Base-by-base conservation (phyloP, 1,140 invertebrate species). In the Bicyclus anynana region DNA sequence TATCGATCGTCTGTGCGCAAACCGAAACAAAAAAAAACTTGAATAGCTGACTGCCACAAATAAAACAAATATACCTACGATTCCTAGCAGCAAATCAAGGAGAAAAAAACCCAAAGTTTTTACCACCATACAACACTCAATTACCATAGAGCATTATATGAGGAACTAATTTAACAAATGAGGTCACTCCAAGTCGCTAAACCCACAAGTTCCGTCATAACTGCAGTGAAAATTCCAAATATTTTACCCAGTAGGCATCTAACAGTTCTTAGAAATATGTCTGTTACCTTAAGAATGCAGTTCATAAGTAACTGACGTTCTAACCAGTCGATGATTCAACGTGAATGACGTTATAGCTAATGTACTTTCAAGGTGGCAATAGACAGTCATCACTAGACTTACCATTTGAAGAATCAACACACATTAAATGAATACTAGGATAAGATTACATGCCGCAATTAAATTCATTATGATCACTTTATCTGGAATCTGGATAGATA, bases 191-290 rank as follows among this genome's bases (percentile, higher is more conserved):
- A 46, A 56, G 48, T 60, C 40, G 42, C 55, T 44, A 29, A 59
- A 59, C 42, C 50, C 55, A 65, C 44, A 44, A 65, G 49, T 69
- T 65, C 65, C 66, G 66, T 65, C 62, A 49, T 56, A 62, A 68
- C 37, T 67, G 67, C 67, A 67, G 62, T 59, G 53, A 74, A n/a
- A n/a, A 72, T 71, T 64, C 68, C 62, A 61, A 71, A 71, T 69
- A 76, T 65, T 76, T 68, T 69, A 73, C 64, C 65, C 55, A 70
- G 62, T 70, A 12, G 29, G 3, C 12, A 33, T 7, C 4, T 10
- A 68, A 61, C 67, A 60, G 56, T 80, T 74, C 73, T 55, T 44
- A 69, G 77, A 80, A 80, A 67, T 69, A 68, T 74, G 71, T 76
- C 69, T 69, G 71, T 65, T 70, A 63, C 59, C 55, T 59, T 63